These are phyloP conservation scores for Calephelis nemesis DNA, from an alignment of 1,140 invertebrate genomes.

Conservation along the genomic window DNA sequence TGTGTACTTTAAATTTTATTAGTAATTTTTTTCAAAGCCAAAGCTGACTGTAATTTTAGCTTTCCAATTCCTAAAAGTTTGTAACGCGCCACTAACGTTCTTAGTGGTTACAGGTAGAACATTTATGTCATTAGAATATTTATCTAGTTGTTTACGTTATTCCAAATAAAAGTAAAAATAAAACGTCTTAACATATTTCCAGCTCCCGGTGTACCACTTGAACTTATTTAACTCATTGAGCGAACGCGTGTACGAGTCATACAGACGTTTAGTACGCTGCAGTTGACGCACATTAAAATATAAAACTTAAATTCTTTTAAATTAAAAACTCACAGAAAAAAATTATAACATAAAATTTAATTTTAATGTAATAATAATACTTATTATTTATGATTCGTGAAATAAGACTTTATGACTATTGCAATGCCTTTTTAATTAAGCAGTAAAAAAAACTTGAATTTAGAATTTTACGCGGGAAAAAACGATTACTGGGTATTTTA, in stretches of 20 bases:
- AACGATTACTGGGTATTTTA: background rate
- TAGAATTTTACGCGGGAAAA: background rate
- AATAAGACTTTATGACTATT: too few species aligned
- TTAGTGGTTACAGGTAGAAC: too few species aligned
- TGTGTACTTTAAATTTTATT: too few species aligned
- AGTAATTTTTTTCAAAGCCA: too few species aligned
- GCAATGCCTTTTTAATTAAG: background rate
- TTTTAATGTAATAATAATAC: too few species aligned
- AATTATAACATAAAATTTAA: too few species aligned
- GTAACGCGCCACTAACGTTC: background rate
- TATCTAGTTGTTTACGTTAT: too few species aligned
- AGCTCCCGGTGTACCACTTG: slow-evolving; percentile 32
- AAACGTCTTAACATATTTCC: background rate
- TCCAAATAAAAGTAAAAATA: background rate
- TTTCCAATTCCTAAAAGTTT: background rate
- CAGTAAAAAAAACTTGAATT: background rate
- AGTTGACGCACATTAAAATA: slow-evolving; percentile 32
- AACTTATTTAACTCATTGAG: slow-evolving; percentile 35
- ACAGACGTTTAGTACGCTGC: slow-evolving; percentile 39
- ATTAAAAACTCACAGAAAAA: background rate
- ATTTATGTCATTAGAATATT: too few species aligned
- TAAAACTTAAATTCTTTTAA: background rate
- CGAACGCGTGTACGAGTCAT: slow-evolving; percentile 32
- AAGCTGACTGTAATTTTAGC: too few species aligned
- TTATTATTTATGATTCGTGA: too few species aligned